phyloP scores from a whole-genome alignment of 2,888 invertebrate genomes.

The Drosophila limbata region DNA sequence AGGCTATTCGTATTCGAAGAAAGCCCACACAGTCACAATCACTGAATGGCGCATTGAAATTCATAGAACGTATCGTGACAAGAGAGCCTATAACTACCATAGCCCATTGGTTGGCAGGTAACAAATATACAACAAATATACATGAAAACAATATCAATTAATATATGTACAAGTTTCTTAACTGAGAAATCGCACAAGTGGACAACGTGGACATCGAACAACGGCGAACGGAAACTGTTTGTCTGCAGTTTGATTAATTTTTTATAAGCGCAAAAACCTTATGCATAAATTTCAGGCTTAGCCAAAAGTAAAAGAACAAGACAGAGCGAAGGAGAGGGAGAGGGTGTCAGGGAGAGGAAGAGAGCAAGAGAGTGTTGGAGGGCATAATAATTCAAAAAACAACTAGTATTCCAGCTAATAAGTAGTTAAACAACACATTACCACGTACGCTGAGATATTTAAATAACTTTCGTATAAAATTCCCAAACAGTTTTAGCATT shows the following conservation, averaged over 20 bases:
- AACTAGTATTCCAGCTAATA: conserved; percentile 2
- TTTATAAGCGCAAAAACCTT: conserved; percentile 35
- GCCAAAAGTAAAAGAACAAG: background rate
- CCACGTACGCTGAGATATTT: background rate
- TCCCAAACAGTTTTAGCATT: background rate
- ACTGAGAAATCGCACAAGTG: conserved; percentile 39
- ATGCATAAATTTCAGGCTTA: conserved; percentile 1
- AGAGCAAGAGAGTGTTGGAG: background rate
- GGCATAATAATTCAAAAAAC: background rate
- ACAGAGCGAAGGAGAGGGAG: background rate
- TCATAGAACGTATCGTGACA: conserved; percentile 53
- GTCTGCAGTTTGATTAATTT: conserved; percentile 59
- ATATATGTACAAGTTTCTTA: conserved; percentile 63
- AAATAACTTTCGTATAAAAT: conserved; percentile 4
- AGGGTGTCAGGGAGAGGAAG: background rate
- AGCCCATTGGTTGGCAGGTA: conserved; percentile 27
- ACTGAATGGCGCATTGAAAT: conserved; percentile 67
- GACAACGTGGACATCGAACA: conserved; percentile 23
- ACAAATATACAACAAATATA: conserved; percentile 23
- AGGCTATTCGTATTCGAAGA: conserved; percentile 50
- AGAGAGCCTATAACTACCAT: conserved; percentile 30
- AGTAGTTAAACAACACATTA: conserved; percentile 5
- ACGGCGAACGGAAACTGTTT: conserved; percentile 45
- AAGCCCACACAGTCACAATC: conserved; percentile 77
- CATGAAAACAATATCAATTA: conserved; percentile 65